Conservation (phyloP, 2,888 invertebrate species). For the Syritta pipiens region DNA sequence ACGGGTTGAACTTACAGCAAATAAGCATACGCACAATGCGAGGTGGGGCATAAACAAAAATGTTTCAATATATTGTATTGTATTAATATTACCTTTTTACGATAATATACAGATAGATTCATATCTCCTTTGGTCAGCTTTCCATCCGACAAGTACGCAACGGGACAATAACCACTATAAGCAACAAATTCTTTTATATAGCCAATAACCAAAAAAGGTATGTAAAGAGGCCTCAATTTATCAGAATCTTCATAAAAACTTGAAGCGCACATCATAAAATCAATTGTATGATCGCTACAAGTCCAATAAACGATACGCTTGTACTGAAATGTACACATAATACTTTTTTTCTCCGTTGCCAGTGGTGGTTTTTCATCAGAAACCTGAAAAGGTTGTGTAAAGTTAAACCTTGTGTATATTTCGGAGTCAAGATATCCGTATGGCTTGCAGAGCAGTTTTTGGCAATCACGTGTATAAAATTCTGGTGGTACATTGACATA, state of each 20-base stretch:
- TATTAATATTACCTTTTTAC: slow-evolving; percentile 73
- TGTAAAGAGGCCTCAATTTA: slow-evolving; percentile 79
- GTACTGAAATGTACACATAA: slow-evolving; percentile 82
- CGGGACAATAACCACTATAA: slow-evolving; percentile 82
- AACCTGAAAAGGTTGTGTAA: slow-evolving; percentile 79
- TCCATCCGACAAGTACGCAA: slow-evolving; percentile 79
- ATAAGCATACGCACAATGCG: background rate
- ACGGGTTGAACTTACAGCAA: no score
- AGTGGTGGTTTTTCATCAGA: slow-evolving; percentile 73
- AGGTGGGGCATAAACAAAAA: background rate
- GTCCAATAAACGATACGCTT: slow-evolving; percentile 82
- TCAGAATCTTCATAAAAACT: slow-evolving; percentile 78
- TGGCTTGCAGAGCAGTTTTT: slow-evolving; percentile 45
- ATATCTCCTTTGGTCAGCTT: slow-evolving; percentile 36
- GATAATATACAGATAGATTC: slow-evolving; percentile 80
- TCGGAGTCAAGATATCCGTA: slow-evolving; percentile 57
- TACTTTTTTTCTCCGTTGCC: slow-evolving; percentile 63
- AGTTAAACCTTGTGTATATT: slow-evolving; percentile 70
- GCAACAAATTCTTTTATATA: slow-evolving; percentile 79
- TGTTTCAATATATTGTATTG: background rate
- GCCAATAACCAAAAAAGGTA: slow-evolving; percentile 80
- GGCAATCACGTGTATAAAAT: slow-evolving; percentile 57
- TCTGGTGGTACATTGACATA: slow-evolving; percentile 40
- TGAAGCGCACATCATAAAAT: slow-evolving; percentile 80
- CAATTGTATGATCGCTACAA: slow-evolving; percentile 81